Conservation (phyloP, 2,113 vertebrate genomes). For the Oreocharis arfaki region DNA sequence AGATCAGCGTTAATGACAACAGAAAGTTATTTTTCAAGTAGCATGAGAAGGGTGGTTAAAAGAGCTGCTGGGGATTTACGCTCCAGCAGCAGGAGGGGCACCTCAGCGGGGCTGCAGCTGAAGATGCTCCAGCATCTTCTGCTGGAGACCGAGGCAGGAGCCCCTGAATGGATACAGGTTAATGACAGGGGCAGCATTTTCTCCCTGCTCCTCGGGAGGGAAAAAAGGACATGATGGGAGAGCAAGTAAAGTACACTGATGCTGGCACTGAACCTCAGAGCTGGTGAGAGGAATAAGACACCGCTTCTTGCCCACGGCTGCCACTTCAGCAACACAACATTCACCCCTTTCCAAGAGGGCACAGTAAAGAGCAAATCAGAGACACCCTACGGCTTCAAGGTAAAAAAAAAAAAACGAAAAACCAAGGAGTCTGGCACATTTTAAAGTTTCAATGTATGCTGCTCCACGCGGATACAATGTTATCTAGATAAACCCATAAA, state of each 20-base stretch:
- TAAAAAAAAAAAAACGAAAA: not conserved
- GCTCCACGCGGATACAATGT: not conserved
- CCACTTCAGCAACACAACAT: not conserved
- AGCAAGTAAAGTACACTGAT: not conserved
- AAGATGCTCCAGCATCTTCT: not conserved
- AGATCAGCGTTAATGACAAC: slow-evolving; percentile 60
- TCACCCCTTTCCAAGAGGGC: not conserved
- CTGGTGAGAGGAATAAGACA: not conserved
- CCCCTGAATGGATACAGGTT: not conserved
- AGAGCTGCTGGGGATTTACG: slow-evolving; percentile 29
- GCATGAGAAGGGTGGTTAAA: slow-evolving; percentile 31
- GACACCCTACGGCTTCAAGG: not conserved
- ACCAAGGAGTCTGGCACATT: not conserved
- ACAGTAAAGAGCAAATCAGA: not conserved
- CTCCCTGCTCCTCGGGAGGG: not conserved
- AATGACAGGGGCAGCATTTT: not conserved
- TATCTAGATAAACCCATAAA: not conserved
- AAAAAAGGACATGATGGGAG: not conserved
- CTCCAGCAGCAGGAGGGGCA: slow-evolving; percentile 29
- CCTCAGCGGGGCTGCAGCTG: not conserved
- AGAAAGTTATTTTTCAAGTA: slow-evolving; percentile 51
- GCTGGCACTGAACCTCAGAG: not conserved
- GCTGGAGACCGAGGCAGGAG: not conserved
- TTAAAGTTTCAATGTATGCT: not conserved
- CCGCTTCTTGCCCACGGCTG: not conserved